phyloP scores from a whole-genome alignment of 2,797 vertebrate genomes.

The Hydrolagus colliei region DNA sequence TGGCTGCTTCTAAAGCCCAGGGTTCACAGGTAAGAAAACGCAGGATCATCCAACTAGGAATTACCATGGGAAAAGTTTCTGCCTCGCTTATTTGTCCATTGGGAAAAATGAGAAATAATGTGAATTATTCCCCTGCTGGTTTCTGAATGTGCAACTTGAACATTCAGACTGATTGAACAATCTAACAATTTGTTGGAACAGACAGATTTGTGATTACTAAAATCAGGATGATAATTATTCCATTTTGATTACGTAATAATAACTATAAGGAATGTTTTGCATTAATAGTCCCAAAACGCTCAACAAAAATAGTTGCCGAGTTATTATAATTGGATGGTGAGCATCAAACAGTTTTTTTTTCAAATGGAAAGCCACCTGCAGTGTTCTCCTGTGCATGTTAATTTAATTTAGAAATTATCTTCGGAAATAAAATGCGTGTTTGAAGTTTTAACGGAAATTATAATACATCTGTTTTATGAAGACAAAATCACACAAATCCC shows the following conservation, averaged over 20 bases:
- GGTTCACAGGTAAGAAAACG: too few relatives aligned
- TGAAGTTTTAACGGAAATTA: neutral
- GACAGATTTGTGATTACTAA: neutral
- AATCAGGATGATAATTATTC: constrained; percentile 15
- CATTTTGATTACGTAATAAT: neutral
- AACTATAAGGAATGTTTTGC: neutral
- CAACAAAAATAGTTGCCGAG: neutral
- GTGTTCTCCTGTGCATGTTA: neutral
- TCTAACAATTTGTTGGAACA: neutral
- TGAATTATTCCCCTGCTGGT: neutral
- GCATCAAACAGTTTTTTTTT: neutral
- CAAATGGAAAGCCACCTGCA: neutral
- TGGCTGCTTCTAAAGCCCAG: too few relatives aligned
- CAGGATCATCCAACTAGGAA: too few relatives aligned
- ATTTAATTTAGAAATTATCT: constrained; percentile 11
- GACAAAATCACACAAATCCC: neutral
- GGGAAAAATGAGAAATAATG: too few relatives aligned
- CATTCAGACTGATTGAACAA: neutral
- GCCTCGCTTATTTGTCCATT: too few relatives aligned
- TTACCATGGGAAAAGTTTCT: too few relatives aligned
- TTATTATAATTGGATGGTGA: neutral
- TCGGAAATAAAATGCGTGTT: neutral
- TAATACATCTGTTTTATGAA: neutral
- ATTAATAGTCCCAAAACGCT: neutral
- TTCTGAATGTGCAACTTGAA: neutral